Evolutionary conservation across 2,113 vertebrate genomes (phyloP).

Genomic region (Ochotona princeps): DNA sequence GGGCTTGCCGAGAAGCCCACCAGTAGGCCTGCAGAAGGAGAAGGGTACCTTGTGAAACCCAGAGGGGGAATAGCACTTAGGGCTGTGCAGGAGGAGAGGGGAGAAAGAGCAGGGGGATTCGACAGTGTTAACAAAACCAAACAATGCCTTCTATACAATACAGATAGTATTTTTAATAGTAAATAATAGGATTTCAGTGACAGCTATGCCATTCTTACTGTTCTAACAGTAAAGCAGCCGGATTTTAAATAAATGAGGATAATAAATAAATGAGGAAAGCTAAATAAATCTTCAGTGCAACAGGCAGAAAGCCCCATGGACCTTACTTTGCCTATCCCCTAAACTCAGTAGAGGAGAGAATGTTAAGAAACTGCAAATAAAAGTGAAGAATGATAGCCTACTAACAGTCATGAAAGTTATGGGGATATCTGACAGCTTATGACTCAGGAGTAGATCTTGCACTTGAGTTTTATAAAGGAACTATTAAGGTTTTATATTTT

Average conservation of each 20-base stretch:
- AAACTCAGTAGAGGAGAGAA: not conserved
- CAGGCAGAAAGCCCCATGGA: not conserved
- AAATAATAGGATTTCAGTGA: not conserved
- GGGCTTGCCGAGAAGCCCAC: not conserved
- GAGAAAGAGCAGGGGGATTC: not conserved
- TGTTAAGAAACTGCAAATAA: not conserved
- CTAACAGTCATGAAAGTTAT: not conserved
- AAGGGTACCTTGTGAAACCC: not conserved
- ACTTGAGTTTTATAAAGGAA: not conserved
- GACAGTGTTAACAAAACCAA: not conserved
- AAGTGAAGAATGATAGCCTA: not conserved
- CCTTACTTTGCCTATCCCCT: not conserved
- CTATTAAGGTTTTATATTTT: not conserved
- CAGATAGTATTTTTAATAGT: not conserved
- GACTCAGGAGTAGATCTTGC: not conserved
- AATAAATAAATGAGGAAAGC: not conserved
- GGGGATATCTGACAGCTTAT: not conserved
- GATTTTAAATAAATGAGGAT: not conserved
- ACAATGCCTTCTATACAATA: not conserved
- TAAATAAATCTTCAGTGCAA: conserved; percentile 35
- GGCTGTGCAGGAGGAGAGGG: not conserved
- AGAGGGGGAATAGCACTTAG: rapidly evolving
- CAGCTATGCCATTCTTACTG: not conserved
- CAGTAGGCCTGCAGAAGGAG: not conserved
- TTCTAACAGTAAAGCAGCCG: not conserved